A percentile compares a stretch with the other conserved stretches of the same genome.
These are phyloP conservation scores for Bucco capensis DNA, from an alignment of 2,113 vertebrate genomes.

Conservation along the genomic window DNA sequence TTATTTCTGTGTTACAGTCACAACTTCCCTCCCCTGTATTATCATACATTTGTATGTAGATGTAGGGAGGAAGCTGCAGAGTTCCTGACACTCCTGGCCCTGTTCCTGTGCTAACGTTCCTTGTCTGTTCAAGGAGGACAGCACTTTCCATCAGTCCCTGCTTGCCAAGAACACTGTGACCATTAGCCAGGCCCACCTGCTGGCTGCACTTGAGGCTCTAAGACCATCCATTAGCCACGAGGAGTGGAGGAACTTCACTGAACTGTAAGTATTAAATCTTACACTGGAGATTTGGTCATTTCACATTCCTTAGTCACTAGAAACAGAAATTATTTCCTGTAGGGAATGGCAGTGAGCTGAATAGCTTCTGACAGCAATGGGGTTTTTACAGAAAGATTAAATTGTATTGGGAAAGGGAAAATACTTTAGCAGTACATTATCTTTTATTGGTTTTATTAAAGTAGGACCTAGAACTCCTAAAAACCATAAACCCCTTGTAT, in stretches of 20 bases:
- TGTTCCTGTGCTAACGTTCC: not conserved
- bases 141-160: slow-evolving; percentile 53
- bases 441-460: not conserved
- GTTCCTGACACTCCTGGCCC: not conserved
- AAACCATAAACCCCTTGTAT: not conserved
- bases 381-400: not conserved
- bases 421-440: not conserved
- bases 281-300: not conserved
- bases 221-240: slow-evolving; percentile 85
- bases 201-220: slow-evolving; percentile 78
- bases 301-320: not conserved
- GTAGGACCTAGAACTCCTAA: not conserved
- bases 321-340: not conserved
- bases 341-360: not conserved
- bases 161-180: slow-evolving; percentile 68
- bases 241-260: slow-evolving; percentile 86
- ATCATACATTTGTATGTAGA: not conserved
- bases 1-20: no score
- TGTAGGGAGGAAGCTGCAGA: not conserved
- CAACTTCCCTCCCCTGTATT: no score
- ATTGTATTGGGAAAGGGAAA: not conserved
- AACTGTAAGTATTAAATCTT: slow-evolving; percentile 80
- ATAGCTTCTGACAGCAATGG: not conserved
- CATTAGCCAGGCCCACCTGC: slow-evolving; percentile 80
- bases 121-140: slow-evolving; percentile 74